Percentiles rank a stretch among this genome's conserved stretches.
phyloP scores from a whole-genome alignment of 2,113 vertebrate genomes.

The Naja naja region DNA sequence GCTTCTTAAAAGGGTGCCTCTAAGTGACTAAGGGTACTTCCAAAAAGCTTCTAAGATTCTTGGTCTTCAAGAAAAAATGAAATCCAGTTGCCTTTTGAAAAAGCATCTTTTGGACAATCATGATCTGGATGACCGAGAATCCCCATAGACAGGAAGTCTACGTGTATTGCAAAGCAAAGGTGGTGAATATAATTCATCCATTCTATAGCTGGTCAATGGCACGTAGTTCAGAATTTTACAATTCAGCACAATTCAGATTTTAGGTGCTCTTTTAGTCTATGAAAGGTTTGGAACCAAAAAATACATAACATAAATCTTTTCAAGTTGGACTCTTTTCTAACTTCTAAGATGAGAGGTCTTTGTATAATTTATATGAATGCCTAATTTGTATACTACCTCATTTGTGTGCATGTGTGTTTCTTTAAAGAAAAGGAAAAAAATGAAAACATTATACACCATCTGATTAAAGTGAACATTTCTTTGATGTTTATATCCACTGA shows the following conservation, averaged over 20 bases:
- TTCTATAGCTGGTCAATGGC: not conserved
- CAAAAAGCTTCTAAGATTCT: not conserved
- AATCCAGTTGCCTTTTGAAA: not conserved
- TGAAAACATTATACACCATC: slow-evolving; percentile 52
- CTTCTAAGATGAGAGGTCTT: slow-evolving; percentile 5
- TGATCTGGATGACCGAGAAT: not conserved
- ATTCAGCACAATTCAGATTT: not conserved
- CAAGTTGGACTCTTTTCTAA: not conserved
- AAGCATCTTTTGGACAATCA: not conserved
- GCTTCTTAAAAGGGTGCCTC: not conserved
- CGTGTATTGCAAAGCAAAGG: not conserved
- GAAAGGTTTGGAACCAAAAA: not conserved
- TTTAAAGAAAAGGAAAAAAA: slow-evolving; percentile 37
- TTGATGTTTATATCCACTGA: slow-evolving; percentile 61
- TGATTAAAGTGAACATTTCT: slow-evolving; percentile 66
- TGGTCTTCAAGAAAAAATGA: not conserved
- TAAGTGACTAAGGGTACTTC: not conserved
- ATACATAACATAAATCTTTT: not conserved
- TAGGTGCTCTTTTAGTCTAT: not conserved
- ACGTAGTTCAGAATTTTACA: not conserved
- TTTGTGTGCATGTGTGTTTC: slow-evolving; percentile 16
- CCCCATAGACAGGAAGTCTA: not conserved
- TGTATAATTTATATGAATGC: slow-evolving; percentile 31
- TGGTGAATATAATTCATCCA: not conserved
- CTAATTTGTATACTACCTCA: slow-evolving; percentile 46